These are phyloP conservation scores for Suncus etruscus DNA, from an alignment of 2,113 vertebrate genomes.

Conservation along the genomic window DNA sequence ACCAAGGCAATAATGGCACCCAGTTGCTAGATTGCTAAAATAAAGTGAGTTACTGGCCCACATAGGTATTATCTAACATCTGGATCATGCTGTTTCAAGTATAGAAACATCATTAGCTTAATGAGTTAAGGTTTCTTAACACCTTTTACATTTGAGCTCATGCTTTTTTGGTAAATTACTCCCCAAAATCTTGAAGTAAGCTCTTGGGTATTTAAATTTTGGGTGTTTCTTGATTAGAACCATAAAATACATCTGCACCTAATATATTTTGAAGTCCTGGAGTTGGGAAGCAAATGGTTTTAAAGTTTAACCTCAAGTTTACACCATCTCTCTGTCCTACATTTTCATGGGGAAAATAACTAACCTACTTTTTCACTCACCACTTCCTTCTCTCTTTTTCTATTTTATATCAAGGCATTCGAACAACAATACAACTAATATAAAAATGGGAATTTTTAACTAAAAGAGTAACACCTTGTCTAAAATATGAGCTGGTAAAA, in stretches of 20 bases:
- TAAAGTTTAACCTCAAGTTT: background rate
- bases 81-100: slow-evolving; percentile 67
- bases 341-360: background rate
- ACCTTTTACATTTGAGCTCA: slow-evolving; percentile 39
- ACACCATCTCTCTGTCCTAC: background rate
- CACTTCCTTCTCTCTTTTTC: background rate
- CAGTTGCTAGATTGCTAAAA: slow-evolving; percentile 54
- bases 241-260: slow-evolving; percentile 26
- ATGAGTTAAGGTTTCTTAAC: slow-evolving; percentile 65
- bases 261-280: background rate
- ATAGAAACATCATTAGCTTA: slow-evolving; percentile 72
- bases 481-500: slow-evolving; percentile 65
- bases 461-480: no score
- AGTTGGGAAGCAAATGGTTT: background rate
- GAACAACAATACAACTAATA: slow-evolving; percentile 16
- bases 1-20: slow-evolving; percentile 44
- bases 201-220: slow-evolving; percentile 45
- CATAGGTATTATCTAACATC: slow-evolving; percentile 66
- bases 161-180: slow-evolving; percentile 59
- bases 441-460: background rate
- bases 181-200: background rate
- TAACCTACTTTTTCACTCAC: background rate
- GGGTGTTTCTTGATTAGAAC: background rate
- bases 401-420: background rate
- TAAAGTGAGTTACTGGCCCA: slow-evolving; percentile 52